Evolutionary conservation across 2,888 invertebrate genomes (phyloP), one percentile per base, ranked within the genome.

Genomic region (Troides helena): DNA sequence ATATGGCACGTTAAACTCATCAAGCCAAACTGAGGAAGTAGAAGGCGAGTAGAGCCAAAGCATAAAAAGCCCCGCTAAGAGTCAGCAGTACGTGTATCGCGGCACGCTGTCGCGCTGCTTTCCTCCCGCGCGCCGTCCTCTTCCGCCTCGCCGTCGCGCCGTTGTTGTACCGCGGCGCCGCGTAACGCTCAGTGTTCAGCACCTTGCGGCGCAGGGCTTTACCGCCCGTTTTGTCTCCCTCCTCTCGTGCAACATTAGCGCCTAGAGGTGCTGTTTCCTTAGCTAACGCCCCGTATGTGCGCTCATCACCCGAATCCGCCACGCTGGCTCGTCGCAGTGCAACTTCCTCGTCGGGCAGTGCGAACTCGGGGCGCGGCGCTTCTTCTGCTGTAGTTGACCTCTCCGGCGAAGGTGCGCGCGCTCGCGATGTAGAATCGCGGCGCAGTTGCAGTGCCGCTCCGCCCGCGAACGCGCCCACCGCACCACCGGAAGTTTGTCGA

Each of bases 31-130:
- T 88, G 72, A 90, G 84, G 79, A 90, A 88, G 81, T 90, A 91
- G 84, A 90, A 91, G 25, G 89, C 81, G 77, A 90, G 77, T 74
- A 91, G 82, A 72, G 88, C 85, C 62, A 88, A 78, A 77, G 85
- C 83, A 79, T 91, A 91, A 75, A 86, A 75, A 72, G 85, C 74
- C 23, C 85, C 83, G 82, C 94, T 93, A 79, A 94, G 93, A 71
- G 94, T 92, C 75, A 95, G 92, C 78, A 95, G 79, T 88, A 93
- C 90, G 74, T 93, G 92, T 82, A 94, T 88, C 71, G 94, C 85
- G 56, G 77, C 81, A 58, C 85, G 84, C 76, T 74, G 72, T 65
- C 72, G 67, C 66, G 65, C 65, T 69, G 71, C 71, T 46, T 50
- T 61, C 69, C 66, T 73, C 50, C 67, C 71, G 56, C 70, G 62